Conservation (phyloP, 2,888 invertebrate genomes). For the Macrostomum cliftonense region DNA sequence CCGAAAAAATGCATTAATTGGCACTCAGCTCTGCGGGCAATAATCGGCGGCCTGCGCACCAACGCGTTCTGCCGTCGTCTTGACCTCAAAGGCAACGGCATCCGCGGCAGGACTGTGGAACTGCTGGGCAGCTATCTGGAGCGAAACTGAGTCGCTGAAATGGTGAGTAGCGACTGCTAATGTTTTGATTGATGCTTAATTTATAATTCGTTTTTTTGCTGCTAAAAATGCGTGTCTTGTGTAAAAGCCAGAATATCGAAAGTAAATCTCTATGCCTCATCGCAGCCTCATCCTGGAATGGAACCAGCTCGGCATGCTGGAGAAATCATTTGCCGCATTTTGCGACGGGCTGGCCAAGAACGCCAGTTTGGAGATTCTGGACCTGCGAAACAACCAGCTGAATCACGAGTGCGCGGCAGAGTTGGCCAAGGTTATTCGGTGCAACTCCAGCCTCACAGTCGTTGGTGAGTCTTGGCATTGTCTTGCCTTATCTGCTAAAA, state of each 20-base stretch:
- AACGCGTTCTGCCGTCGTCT: conserved; percentile 28
- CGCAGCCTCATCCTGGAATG: conserved; percentile 33
- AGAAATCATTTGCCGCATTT: conserved; percentile 30
- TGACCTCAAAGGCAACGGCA: conserved; percentile 36
- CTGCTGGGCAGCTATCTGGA: conserved; percentile 28
- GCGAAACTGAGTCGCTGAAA: conserved; percentile 24
- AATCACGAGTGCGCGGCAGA: conserved; percentile 31
- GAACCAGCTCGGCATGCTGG: conserved; percentile 35
- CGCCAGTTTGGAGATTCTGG: conserved; percentile 24
- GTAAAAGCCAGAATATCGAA: neutral
- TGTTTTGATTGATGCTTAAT: too few relatives aligned
- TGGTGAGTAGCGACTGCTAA: conserved; percentile 22
- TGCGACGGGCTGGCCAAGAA: conserved; percentile 33
- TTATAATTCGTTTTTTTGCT: too few relatives aligned
- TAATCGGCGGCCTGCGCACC: conserved; percentile 23
- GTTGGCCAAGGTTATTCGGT: conserved; percentile 24
- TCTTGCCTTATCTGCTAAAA: too few relatives aligned
- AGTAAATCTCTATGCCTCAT: conserved; percentile 2
- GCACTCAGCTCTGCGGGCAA: conserved; percentile 1
- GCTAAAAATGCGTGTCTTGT: neutral
- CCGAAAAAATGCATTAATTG: too few relatives aligned
- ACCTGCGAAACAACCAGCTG: conserved; percentile 37
- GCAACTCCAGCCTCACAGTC: conserved; percentile 25
- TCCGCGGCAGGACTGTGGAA: conserved; percentile 30
- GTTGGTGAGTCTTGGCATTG: conserved; percentile 28